Percentiles rank a stretch among this genome's conserved stretches.
phyloP scores from a whole-genome alignment of 1,140 invertebrate genomes.

The Plutomurus gul region DNA sequence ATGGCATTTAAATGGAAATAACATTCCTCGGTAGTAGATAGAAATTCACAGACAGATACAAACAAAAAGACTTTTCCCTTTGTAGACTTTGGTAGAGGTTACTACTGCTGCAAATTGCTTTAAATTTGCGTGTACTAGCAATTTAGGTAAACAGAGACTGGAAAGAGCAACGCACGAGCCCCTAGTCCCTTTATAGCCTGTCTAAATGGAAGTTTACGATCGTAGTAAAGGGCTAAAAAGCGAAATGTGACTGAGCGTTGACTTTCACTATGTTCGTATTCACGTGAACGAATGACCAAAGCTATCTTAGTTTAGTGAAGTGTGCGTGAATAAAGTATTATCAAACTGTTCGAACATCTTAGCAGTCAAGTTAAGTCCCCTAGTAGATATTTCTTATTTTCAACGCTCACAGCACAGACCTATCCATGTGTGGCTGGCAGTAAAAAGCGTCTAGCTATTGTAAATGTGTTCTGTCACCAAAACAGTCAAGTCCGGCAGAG shows the following conservation, averaged over 20 bases:
- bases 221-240: background rate
- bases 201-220: constrained; percentile 2
- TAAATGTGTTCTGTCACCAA: background rate
- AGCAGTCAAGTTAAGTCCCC: background rate
- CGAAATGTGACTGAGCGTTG: background rate
- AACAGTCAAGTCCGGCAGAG: background rate
- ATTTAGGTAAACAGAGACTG: background rate
- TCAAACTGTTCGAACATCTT: background rate
- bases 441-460: background rate
- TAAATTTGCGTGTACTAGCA: too few relatives aligned
- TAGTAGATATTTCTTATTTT: background rate
- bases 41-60: too few relatives aligned
- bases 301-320: background rate
- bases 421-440: too few relatives aligned
- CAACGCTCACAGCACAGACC: too few relatives aligned
- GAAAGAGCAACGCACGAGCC: background rate
- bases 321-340: background rate
- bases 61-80: too few relatives aligned
- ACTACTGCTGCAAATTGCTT: too few relatives aligned
- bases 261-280: background rate
- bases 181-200: background rate
- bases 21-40: too few relatives aligned
- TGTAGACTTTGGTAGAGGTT: too few relatives aligned
- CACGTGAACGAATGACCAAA: background rate
- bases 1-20: background rate